Evolutionary conservation across 2,888 invertebrate species (phyloP), one percentile per base, ranked within the genome.

Genomic region (Oligia latruncula): DNA sequence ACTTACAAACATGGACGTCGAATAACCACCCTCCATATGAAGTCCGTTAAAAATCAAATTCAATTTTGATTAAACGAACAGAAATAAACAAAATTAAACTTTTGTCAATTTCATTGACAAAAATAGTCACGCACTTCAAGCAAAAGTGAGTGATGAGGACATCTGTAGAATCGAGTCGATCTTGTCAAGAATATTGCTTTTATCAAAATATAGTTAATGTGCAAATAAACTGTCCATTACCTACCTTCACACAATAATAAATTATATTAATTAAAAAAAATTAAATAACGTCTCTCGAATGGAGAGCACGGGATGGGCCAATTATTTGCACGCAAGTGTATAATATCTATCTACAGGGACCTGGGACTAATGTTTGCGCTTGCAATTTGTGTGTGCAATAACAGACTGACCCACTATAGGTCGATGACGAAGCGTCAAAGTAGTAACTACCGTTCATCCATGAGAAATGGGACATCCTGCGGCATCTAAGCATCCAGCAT

Each of bases 401-500:
- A 82, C 67, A 77, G 35, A n/a, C 35, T 65, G 77, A 76, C 71
- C 78, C 49, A 68, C 13, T 81, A 35, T 55, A 1, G 9, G 17
- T 40, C 17, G 66, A 55, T 83, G 71, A 79, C 77, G 58, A 70
- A 74, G 58, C 62, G 65, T 77, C 62, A 77, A 76, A 86, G 62
- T 80, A 73, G 13, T 60, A 68, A 86, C 83, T 82, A 75, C 71
- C 60, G 64, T 40, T 62, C 74, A 73, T 68, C 71, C 73, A 74
- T 86, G 86, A 76, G 88, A 88, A 88, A 78, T 82, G 68, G 86
- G 64, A 86, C 86, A 84, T 82, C 83, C 82, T 75, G 80, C 65
- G 74, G 86, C 88, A 89, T 83, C 83, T 65, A 68, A 76, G 82
- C 86, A 87, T 85, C 83, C 67, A 71, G 75, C 78, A 81, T 86